Evolutionary conservation across 2,113 vertebrate species (phyloP).

Genomic region (Pungitius pungitius): DNA sequence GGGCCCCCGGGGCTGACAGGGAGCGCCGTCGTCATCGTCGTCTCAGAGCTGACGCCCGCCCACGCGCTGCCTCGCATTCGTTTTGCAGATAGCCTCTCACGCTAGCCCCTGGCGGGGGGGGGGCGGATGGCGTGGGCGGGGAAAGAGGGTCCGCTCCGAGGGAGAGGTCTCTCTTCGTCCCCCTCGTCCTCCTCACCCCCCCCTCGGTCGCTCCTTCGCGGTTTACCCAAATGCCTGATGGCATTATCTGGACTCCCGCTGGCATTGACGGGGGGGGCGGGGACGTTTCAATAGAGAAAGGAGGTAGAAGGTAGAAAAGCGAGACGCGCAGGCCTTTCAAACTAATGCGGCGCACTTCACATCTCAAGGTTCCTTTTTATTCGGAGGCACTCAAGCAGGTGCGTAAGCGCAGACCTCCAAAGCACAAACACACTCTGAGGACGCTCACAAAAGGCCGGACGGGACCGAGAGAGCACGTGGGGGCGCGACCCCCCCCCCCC

Average conservation of each 20-base stretch:
- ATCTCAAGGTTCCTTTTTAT: conserved; percentile 8
- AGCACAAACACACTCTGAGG: too few relatives aligned
- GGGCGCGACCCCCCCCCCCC: too few relatives aligned
- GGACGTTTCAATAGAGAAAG: conserved; percentile 13
- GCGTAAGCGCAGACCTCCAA: too few relatives aligned
- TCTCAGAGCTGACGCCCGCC: conserved; percentile 67
- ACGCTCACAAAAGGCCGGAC: conserved; percentile 7
- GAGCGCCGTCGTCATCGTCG: conserved; percentile 74
- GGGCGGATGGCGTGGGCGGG: conserved; percentile 58
- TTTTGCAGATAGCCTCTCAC: conserved; percentile 69
- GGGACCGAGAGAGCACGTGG: conserved; percentile 60
- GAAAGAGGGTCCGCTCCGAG: conserved; percentile 40
- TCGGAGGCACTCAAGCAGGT: too few relatives aligned
- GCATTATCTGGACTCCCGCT: conserved; percentile 34
- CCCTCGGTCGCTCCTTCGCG: conserved; percentile 27
- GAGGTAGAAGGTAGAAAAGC: not conserved
- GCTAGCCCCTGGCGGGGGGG: conserved; percentile 51
- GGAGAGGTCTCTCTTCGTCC: conserved; percentile 42
- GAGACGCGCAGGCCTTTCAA: not conserved
- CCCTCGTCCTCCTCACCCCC: conserved; percentile 18
- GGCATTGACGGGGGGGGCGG: conserved; percentile 2
- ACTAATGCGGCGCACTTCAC: conserved; percentile 6
- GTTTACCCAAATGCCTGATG: conserved; percentile 48
- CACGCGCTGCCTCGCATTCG: conserved; percentile 70
- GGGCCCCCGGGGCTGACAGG: conserved; percentile 67